phyloP scores from a whole-genome alignment of 30 jellyfish, hydroid and myxozoan genomes.

The Euphysa ruthae region DNA sequence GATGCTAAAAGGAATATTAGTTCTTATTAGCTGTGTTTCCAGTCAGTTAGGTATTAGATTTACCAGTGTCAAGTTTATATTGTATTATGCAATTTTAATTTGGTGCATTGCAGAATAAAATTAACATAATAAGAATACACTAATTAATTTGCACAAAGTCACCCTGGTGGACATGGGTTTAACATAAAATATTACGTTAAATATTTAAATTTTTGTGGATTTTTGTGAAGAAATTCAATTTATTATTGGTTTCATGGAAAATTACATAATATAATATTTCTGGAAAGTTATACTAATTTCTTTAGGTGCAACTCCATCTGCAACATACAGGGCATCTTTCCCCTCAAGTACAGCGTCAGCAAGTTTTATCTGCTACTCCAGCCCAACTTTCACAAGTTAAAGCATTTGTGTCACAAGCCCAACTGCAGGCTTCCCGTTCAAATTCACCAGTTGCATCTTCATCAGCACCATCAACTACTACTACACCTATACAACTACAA shows the following conservation, averaged over 20 bases:
- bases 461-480: conserved; percentile 39
- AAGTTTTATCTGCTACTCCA: conserved; percentile 36
- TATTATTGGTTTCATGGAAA: neutral
- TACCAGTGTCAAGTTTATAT: too few relatives aligned
- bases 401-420: conserved; percentile 43
- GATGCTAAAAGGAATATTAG: too few relatives aligned
- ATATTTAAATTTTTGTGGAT: too few relatives aligned
- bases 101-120: too few relatives aligned
- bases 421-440: conserved; percentile 28
- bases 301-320: conserved; percentile 33
- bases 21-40: too few relatives aligned
- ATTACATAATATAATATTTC: neutral
- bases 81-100: too few relatives aligned
- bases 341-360: conserved; percentile 46
- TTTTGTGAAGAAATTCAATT: neutral
- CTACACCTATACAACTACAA: conserved; percentile 29
- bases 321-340: conserved; percentile 18
- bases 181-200: too few relatives aligned
- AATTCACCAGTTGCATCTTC: conserved; percentile 8
- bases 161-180: too few relatives aligned
- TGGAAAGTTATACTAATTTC: too few relatives aligned
- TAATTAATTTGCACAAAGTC: too few relatives aligned
- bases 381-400: conserved; percentile 37
- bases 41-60: too few relatives aligned
- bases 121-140: too few relatives aligned